These are phyloP conservation scores for Sturmia bella DNA, from an alignment of 2,888 invertebrate genomes.

Conservation along the genomic window DNA sequence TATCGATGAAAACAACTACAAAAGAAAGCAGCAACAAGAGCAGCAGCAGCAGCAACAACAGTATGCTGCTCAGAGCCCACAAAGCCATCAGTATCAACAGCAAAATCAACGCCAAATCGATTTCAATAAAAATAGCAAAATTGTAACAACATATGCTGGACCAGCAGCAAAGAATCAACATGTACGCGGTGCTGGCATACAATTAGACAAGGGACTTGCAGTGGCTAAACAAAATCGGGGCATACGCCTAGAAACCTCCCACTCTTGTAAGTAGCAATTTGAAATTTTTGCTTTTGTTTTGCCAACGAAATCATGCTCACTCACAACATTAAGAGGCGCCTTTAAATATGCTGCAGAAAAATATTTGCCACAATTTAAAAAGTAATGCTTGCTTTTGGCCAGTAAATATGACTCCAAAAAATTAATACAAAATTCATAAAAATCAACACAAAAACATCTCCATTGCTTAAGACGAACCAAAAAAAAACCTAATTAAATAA, in stretches of 20 bases:
- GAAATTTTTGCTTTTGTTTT: background rate
- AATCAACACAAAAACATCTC: conserved; percentile 6
- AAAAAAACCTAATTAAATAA: conserved; percentile 48
- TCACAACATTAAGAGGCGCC: no score
- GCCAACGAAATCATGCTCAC: no score
- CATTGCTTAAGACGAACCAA: conserved; percentile 9
- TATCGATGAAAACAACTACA: conserved; percentile 51
- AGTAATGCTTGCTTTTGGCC: background rate
- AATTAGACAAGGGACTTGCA: conserved; percentile 76
- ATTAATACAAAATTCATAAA: background rate
- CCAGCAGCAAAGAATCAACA: conserved; percentile 78
- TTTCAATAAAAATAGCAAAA: conserved; percentile 63
- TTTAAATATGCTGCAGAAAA: background rate
- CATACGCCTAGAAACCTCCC: conserved; percentile 74
- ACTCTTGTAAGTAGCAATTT: conserved; percentile 74
- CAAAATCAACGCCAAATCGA: conserved; percentile 43
- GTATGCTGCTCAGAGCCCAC: conserved; percentile 40
- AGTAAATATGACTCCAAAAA: background rate
- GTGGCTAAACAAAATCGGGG: conserved; percentile 71
- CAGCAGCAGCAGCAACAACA: conserved; percentile 71
- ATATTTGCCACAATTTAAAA: background rate
- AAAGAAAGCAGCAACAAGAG: conserved; percentile 16
- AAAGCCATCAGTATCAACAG: conserved; percentile 57
- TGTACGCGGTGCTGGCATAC: conserved; percentile 78
- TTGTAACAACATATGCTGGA: conserved; percentile 75